Evolutionary conservation across 2,888 invertebrate species (phyloP).

Genomic region (Oscheius sp.): DNA sequence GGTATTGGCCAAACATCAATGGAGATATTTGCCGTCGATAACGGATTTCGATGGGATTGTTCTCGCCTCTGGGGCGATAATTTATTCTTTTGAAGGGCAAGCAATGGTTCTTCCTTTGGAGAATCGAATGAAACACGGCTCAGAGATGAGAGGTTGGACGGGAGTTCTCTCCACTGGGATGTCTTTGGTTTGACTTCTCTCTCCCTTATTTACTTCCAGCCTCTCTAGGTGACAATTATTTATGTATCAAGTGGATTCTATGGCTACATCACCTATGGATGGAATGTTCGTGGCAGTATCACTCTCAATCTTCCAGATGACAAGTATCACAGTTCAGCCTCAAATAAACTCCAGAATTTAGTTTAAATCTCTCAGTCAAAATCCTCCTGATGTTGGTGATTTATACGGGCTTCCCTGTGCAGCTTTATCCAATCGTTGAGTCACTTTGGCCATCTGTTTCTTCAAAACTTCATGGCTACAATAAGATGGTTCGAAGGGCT

Average conservation of each 20-base stretch:
- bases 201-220: background rate
- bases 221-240: conserved; percentile 77
- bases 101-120: conserved; percentile 83
- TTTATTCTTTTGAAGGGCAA: conserved; percentile 68
- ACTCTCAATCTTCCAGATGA: conserved; percentile 82
- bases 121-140: conserved; percentile 88
- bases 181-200: conserved; percentile 1
- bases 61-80: conserved; percentile 61
- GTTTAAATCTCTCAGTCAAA: conserved; percentile 59
- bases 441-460: conserved; percentile 84
- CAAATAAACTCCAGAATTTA: conserved; percentile 36
- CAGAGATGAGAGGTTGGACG: conserved; percentile 81
- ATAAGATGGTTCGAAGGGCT: background rate
- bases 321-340: conserved; percentile 55
- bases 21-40: conserved; percentile 46
- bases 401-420: conserved; percentile 76
- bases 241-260: conserved; percentile 87
- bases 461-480: conserved; percentile 28
- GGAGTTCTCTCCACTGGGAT: conserved; percentile 26
- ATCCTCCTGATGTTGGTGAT: conserved; percentile 61
- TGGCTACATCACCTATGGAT: conserved; percentile 88
- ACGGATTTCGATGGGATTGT: conserved; percentile 61
- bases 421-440: conserved; percentile 90
- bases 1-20: conserved; percentile 40
- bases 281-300: conserved; percentile 82